Base-by-base conservation (phyloP, 2,888 invertebrate genomes). In the Andrena minutula region DNA sequence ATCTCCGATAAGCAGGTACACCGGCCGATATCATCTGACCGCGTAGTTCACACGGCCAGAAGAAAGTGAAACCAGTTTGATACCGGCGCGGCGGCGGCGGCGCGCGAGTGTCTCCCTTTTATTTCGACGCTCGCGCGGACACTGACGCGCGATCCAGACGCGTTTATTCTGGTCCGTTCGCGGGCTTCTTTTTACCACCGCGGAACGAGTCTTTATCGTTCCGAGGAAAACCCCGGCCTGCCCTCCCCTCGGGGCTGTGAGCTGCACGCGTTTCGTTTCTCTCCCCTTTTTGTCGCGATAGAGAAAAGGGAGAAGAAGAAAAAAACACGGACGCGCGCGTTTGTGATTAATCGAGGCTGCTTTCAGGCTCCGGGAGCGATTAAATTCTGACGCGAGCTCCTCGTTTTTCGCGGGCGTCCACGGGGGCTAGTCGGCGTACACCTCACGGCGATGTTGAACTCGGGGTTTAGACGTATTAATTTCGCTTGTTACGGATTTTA, bases 21-120 rank as follows among this genome's bases (percentile, higher is more conserved):
- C 66, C 73, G 71, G 30, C 32, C 75, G 85, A 81, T 87, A 87
- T 87, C 79, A 76, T 87, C 68, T 64, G 72, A 65, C 58, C 75
- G 75, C 69, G 79, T 66, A 71, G 85, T 82, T 87, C 77, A 84
- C 84, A 76, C 82, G 71, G 66, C 66, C 79, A 7, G 51, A 84
- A 72, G 84, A 86, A 87, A 87, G 86, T 84, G 88, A 86, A 87
- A 87, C 79, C 85, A 87, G 87, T 87, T 79, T 72, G 72, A 84
- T 82, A 74, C 69, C 72, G 66, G 47, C 12, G 51, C 56, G 60
- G 47, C 12, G 51, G 66, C 35, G 8, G 51, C 56, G 60, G 47
- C 12, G 51, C 56, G 60, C 60, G 69, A 63, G 65, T 61, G 80
- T 69, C 70, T 30, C 65, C 49, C 53, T 56, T 83, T 83, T 80